Evolutionary conservation across 2,888 invertebrate genomes (phyloP).

Genomic region (Byasa hedistus): DNA sequence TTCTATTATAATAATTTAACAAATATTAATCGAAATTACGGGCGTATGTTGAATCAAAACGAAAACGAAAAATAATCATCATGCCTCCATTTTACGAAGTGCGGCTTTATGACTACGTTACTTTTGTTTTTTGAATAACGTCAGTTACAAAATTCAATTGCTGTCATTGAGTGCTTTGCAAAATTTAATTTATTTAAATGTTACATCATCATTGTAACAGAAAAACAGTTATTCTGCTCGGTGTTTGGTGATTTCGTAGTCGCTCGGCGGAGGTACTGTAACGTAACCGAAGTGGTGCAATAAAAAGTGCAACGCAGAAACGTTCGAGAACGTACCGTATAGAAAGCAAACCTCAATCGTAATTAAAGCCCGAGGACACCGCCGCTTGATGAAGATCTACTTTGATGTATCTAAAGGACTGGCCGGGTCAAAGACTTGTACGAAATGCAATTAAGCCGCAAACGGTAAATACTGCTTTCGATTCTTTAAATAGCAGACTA

Average conservation of each 20-base stretch:
- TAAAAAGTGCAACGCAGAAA: constrained; percentile 24
- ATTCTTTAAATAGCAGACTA: constrained; percentile 1
- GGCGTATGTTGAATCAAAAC: no score
- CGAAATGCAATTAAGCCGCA: constrained; percentile 13
- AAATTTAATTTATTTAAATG: not conserved
- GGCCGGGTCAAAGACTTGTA: constrained; percentile 11
- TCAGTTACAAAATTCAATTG: not conserved
- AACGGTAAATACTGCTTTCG: not conserved
- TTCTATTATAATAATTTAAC: not conserved
- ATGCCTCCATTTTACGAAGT: not conserved
- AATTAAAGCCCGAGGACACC: constrained; percentile 25
- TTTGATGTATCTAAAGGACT: constrained; percentile 26
- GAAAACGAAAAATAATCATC: not conserved
- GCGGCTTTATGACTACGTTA: not conserved
- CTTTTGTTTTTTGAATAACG: not conserved
- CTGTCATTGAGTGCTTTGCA: not conserved
- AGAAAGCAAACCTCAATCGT: constrained; percentile 26
- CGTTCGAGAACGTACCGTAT: constrained; percentile 22
- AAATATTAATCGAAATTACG: no score
- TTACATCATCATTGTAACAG: not conserved
- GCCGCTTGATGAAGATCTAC: constrained; percentile 21
- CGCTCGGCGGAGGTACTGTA: constrained; percentile 3
- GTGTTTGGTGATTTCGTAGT: constrained; percentile 7
- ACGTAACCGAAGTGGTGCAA: constrained; percentile 21
- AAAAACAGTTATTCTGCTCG: not conserved